Evolutionary conservation across 2,888 invertebrate genomes (phyloP), one percentile per base, ranked within the genome.

Genomic region (Stenichneumon culpator): DNA sequence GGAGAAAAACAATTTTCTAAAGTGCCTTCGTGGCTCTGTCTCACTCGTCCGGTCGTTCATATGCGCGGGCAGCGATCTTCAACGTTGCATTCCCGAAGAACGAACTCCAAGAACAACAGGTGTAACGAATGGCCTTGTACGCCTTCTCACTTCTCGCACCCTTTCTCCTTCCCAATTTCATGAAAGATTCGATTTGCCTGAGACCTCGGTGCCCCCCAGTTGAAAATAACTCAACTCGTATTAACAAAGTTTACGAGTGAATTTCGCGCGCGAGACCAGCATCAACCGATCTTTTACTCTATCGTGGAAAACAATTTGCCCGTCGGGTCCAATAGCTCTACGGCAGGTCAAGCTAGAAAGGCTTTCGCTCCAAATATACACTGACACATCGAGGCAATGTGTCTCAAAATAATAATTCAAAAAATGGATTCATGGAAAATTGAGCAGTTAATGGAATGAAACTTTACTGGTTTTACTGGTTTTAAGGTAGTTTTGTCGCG

Each of bases 41-140:
- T 60, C 68, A 28, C n/a, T 47, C 69, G 67, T 75, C 79, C 67
- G 72, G 63, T 22, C 70, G 60, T 74, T 84, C 79, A 47, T 73
- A 60, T 68, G 73, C 50, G 68, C 67, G 28, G 25, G 60, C 50
- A 50, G 52, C 69, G 39, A 54, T 39, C 52, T 16, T 25, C 16
- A 47, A 70, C 47, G 52, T 47, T 57, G 50, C 74, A 36, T n/a
- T 11, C 52, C 50, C 69, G 44, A 78, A 32, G 68, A 22, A 50
- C 73, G 57, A 63, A 73, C 25, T 44, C 65, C 28, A 60, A 82
- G 78, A 86, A 86, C 86, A 87, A 87, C 87, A 87, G 87, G 87
- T 87, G 87, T 86, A 87, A 87, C 84, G 84, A 87, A 87, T 84
- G 78, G 84, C 72, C 70, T 60, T 39, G 25, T 78, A 67, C 25